Evolutionary conservation across 2,797 vertebrate genomes (phyloP), one percentile per base, ranked within the genome.

Genomic region (Limnodromus scolopaceus): DNA sequence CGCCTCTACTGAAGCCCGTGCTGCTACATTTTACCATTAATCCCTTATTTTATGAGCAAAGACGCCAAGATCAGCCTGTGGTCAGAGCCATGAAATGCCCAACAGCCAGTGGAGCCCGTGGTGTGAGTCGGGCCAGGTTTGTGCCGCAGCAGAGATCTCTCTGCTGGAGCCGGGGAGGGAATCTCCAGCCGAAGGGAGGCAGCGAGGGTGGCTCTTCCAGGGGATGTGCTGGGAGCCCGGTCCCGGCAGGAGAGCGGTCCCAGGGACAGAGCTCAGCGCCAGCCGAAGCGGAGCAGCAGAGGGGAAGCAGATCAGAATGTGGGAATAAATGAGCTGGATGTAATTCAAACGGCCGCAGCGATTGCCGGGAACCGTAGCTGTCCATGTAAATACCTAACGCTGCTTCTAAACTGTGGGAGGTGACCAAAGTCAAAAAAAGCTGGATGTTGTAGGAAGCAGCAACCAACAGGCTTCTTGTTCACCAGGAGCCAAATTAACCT

Each of bases 81-180:
- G 27, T 13, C 13, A 38, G 43, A 53, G 60, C 60, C 38, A 10
- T 9, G 27, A 18, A 2, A 9, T 9, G n/a, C 12, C 12, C 4
- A 7, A 6, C 17, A 17, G 41, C 36, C 11, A 1, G 1, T 8
- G 60, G 43, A 7, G 15, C 28, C 57, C 5, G 36, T 2, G 38
- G 39, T 39, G 11, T 2, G 28, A 13, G 38, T 9, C 60, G 9
- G 53, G 69, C 45, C 28, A 3, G 27, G 8, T 11, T 22, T 7
- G 36, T 27, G 68, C 51, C 25, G n/a, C 51, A 53, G 85, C 71
- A 38, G 38, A 1, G 39, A 16, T 24, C 63, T 38, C 13, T 30
- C 57, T 36, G 16, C 17, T 4, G 66, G 49, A 36, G 8, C 1
- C 2, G 75, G 43, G 48, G 25, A 7, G 24, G 1, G 61, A 3